These are phyloP conservation scores for Synanthedon formicaeformis DNA, from an alignment of 2,888 invertebrate species.

Conservation along the genomic window DNA sequence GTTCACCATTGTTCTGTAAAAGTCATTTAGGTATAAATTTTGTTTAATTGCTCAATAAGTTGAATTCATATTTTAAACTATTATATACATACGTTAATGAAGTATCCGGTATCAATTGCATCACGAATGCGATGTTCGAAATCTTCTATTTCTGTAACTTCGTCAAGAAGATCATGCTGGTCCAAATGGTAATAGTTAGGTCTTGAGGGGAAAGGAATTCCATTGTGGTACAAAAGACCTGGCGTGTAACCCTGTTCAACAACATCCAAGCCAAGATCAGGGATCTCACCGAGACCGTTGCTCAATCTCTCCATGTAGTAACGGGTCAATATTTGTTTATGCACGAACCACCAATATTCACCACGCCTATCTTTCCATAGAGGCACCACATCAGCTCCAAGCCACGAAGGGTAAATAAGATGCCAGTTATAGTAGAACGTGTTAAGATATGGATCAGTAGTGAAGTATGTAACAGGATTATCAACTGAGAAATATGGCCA, in stretches of 20 bases:
- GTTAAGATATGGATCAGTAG: conserved; percentile 78
- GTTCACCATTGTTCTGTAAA: conserved; percentile 53
- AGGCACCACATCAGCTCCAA: conserved; percentile 65
- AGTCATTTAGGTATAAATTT: not conserved
- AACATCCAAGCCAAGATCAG: conserved; percentile 63
- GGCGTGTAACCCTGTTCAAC: conserved; percentile 74
- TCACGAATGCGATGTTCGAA: conserved; percentile 70
- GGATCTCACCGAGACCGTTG: conserved; percentile 76
- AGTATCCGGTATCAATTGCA: conserved; percentile 71
- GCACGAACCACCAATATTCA: conserved; percentile 73
- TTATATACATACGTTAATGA: conserved; percentile 37
- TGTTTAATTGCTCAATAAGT: not conserved
- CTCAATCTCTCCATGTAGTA: conserved; percentile 83
- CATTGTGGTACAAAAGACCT: conserved; percentile 73
- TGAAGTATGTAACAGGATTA: conserved; percentile 75
- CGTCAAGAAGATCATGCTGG: conserved; percentile 47
- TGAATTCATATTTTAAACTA: not conserved
- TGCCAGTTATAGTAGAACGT: conserved; percentile 73
- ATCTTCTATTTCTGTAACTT: conserved; percentile 52
- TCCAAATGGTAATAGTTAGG: conserved; percentile 67
- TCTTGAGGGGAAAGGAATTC: conserved; percentile 74
- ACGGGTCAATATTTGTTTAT: conserved; percentile 77
- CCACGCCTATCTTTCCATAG: conserved; percentile 72
- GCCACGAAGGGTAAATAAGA: conserved; percentile 74
- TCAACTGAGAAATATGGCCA: conserved; percentile 69